Conservation (phyloP, 2,797 vertebrate species). For the Periparus ater region DNA sequence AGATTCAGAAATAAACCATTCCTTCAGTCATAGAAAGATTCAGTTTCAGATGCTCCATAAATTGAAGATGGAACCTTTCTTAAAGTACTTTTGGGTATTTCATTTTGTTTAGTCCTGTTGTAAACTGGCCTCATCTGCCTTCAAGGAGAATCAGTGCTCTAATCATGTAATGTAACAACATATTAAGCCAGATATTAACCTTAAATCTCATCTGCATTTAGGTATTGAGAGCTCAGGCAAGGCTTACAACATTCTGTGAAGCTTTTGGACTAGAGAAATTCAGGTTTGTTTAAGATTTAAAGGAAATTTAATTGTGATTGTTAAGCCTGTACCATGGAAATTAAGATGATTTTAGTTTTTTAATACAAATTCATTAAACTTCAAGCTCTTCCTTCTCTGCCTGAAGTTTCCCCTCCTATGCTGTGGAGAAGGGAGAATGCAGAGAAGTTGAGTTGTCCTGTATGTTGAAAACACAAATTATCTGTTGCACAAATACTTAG, state of each 20-base stretch:
- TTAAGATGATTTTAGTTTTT: not conserved
- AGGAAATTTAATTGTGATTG: not conserved
- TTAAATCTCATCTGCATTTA: conserved; percentile 46
- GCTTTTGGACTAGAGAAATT: conserved; percentile 88
- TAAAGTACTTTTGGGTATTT: not conserved
- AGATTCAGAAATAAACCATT: not conserved
- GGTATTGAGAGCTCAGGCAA: conserved; percentile 87
- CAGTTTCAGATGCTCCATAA: not conserved
- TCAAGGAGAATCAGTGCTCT: not conserved
- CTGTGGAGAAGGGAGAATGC: not conserved
- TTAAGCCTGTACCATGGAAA: not conserved
- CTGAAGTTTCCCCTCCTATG: not conserved
- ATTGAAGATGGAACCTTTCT: not conserved
- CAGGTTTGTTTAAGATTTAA: conserved; percentile 79
- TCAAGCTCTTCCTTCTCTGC: not conserved
- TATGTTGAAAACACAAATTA: not conserved
- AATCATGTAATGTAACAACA: not conserved
- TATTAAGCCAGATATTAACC: not conserved
- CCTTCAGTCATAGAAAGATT: not conserved
- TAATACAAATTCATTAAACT: not conserved
- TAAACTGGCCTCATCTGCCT: not conserved
- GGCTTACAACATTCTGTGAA: conserved; percentile 89
- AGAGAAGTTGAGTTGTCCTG: not conserved
- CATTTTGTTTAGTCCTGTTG: not conserved
- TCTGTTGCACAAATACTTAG: not conserved